Base-by-base conservation (phyloP, 2,888 invertebrate species). In the Taphrorychus bicolor region DNA sequence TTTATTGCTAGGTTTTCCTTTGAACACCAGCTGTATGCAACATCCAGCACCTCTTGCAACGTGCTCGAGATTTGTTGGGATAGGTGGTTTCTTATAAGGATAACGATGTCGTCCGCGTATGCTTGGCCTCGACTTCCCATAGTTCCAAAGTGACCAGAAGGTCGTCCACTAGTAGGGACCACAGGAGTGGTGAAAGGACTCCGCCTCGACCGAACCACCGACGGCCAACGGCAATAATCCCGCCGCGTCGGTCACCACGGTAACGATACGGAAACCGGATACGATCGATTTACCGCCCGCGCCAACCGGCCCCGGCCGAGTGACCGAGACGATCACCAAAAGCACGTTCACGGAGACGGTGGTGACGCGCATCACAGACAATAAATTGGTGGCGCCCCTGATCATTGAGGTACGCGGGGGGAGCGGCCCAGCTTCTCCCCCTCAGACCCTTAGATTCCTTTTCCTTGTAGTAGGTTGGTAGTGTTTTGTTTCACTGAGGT, bases 271-370 rank as follows among this genome's bases (percentile, higher is more conserved):
- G 85, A 90, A 92, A 82, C 86, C 87, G 64, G 84, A 85, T 74
- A 83, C 86, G 70, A 83, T 86, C 75, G 65, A 66, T 51, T 49
- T 70, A 14, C 87, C 89, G 76, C 93, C 95, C 79, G 88, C 94
- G 76, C 94, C 93, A 73, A 91, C 91, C 72, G 87, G 90, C 76
- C 88, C 92, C 81, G 95, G 95, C 82, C 88, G 89, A 83, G 92
- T 95, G 85, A 95, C 95, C 76, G 96, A 96, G 87, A 94, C 93
- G 83, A 93, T 96, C 87, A 96, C 95, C 83, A 95, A 95, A 89
- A 94, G 95, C 81, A 95, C 95, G 76, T 92, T 95, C 87, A 95
- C 95, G 80, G 95, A 96, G 87, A 95, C 95, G 73, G 94, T 94
- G 76, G 95, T 95, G 85, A 96, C 95, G 76, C 88, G 96, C 81